Conservation (phyloP, 2,888 invertebrate genomes). For the Mythimna impura region DNA sequence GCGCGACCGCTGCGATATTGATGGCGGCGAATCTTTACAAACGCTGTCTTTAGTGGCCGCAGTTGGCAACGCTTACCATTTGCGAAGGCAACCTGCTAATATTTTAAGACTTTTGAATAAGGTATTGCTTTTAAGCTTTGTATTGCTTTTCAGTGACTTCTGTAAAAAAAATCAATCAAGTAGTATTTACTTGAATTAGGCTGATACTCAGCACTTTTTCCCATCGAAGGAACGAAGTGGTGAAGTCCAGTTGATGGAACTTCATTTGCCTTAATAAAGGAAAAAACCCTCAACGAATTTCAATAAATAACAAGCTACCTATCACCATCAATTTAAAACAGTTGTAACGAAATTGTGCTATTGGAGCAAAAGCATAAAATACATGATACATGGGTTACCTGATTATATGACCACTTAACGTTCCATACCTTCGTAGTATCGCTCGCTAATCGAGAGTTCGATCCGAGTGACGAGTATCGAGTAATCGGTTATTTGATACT, state of each 20-base stretch:
- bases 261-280: neutral
- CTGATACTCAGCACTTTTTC: neutral
- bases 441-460: constrained; percentile 1
- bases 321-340: neutral
- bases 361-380: neutral
- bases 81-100: constrained; percentile 2
- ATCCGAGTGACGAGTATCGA: neutral
- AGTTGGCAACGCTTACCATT: constrained; percentile 25
- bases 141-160: neutral
- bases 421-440: constrained; percentile 2
- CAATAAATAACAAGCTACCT: neutral
- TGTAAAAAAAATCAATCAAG: neutral
- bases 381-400: neutral
- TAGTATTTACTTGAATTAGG: neutral
- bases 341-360: neutral
- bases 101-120: neutral
- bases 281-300: neutral
- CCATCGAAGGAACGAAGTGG: neutral
- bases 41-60: constrained; percentile 31
- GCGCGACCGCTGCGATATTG: constrained; percentile 16
- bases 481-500: constrained; percentile 22
- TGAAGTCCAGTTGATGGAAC: neutral
- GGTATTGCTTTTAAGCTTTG: neutral
- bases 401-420: neutral
- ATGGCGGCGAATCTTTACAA: constrained; percentile 43